Percentiles rank a stretch among this genome's conserved stretches.
phyloP scores from a whole-genome alignment of 2,797 vertebrate species.

The Chiloscyllium punctatum region DNA sequence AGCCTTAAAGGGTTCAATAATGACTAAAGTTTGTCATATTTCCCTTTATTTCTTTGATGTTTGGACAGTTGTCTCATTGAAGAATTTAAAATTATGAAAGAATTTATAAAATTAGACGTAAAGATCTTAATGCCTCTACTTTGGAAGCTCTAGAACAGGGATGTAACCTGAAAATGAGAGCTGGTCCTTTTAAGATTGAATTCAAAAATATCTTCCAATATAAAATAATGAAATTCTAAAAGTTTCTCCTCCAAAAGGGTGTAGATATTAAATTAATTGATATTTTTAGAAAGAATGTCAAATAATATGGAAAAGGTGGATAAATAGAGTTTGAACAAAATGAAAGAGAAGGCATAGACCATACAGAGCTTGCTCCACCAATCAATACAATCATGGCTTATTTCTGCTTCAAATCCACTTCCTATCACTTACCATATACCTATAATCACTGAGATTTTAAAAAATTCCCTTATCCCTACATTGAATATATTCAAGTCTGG shows the following conservation, averaged over 20 bases:
- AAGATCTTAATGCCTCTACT: neutral
- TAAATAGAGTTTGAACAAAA: neutral
- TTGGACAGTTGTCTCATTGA: neutral
- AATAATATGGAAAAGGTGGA: neutral
- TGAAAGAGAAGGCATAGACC: neutral
- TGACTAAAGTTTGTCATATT: neutral
- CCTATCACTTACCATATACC: no score
- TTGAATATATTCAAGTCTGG: neutral
- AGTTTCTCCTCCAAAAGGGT: neutral
- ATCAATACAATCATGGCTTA: neutral
- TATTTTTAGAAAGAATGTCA: neutral
- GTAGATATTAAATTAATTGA: neutral
- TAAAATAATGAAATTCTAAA: neutral
- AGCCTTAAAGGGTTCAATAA: neutral
- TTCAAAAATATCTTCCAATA: neutral
- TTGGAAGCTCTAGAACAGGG: neutral
- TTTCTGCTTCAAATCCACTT: neutral
- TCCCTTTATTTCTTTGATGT: neutral
- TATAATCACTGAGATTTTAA: neutral
- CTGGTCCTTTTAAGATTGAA: neutral
- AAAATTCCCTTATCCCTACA: neutral
- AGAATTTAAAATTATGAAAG: neutral
- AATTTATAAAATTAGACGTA: no score
- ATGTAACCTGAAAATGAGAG: neutral
- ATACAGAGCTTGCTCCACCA: neutral